Percentiles rank a stretch among this genome's conserved stretches.
phyloP scores from a whole-genome alignment of 2,888 invertebrate species.

The Sycophila texana region DNA sequence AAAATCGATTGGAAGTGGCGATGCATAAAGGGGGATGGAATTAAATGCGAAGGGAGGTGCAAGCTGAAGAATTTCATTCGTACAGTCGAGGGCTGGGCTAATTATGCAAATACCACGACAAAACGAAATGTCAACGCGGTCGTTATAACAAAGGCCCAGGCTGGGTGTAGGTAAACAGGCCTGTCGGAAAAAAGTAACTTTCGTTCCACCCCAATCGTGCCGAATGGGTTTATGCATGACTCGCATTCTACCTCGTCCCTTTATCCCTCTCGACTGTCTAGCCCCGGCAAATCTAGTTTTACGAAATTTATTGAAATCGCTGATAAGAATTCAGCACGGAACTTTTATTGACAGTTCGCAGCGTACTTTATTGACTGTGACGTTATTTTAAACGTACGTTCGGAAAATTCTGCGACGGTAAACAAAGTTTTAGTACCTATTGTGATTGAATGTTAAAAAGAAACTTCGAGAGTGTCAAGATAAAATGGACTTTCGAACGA shows the following conservation, averaged over 20 bases:
- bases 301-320: neutral
- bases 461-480: neutral
- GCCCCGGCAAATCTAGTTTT: no score
- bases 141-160: constrained; percentile 38
- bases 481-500: neutral
- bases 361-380: no score
- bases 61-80: constrained; percentile 4
- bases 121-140: constrained; percentile 53
- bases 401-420: no score
- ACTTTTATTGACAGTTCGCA: no score
- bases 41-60: neutral
- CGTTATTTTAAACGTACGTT: no score
- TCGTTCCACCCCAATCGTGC: constrained; percentile 51
- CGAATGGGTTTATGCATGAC: constrained; percentile 1
- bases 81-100: constrained; percentile 38
- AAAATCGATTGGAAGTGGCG: no score
- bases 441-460: no score
- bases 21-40: neutral
- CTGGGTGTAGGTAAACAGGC: constrained; percentile 62
- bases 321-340: no score
- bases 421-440: no score
- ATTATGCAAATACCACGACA: constrained; percentile 62
- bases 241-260: constrained; percentile 10
- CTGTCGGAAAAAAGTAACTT: constrained; percentile 59
- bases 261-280: neutral